These are phyloP conservation scores for Myripristis jacobus DNA, from an alignment of 2,797 vertebrate genomes.

Conservation along the genomic window DNA sequence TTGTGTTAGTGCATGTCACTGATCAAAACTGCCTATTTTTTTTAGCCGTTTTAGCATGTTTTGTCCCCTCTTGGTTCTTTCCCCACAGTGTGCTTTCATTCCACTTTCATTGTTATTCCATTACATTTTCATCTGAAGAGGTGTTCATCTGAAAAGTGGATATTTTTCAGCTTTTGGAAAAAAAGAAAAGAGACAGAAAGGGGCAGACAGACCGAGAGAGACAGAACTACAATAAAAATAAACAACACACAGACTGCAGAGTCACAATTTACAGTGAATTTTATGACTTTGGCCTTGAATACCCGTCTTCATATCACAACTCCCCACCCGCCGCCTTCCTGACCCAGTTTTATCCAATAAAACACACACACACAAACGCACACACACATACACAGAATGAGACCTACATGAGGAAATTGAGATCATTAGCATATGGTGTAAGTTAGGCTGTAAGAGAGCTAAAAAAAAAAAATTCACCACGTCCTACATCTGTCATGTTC, in stretches of 20 bases:
- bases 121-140: neutral
- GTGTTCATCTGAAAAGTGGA: neutral
- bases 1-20: neutral
- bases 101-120: neutral
- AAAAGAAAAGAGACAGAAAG: neutral
- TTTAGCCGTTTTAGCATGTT: neutral
- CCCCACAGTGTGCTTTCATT: neutral
- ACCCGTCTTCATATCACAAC: conserved; percentile 10
- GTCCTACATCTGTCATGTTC: conserved; percentile 9
- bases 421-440: neutral
- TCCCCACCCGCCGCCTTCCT: conserved; percentile 16
- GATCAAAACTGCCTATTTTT: neutral
- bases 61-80: neutral
- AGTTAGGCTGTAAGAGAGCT: neutral
- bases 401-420: neutral
- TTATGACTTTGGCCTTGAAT: conserved; percentile 38
- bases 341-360: conserved; percentile 32
- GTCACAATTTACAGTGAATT: conserved; percentile 24
- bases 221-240: neutral
- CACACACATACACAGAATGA: neutral
- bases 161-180: neutral
- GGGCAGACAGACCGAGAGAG: neutral
- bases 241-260: conserved; percentile 1
- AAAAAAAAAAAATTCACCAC: neutral
- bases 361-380: conserved; percentile 15